Evolutionary conservation across 2,888 invertebrate species (phyloP), one percentile per base, ranked within the genome.

Genomic region (Apodemia zela): DNA sequence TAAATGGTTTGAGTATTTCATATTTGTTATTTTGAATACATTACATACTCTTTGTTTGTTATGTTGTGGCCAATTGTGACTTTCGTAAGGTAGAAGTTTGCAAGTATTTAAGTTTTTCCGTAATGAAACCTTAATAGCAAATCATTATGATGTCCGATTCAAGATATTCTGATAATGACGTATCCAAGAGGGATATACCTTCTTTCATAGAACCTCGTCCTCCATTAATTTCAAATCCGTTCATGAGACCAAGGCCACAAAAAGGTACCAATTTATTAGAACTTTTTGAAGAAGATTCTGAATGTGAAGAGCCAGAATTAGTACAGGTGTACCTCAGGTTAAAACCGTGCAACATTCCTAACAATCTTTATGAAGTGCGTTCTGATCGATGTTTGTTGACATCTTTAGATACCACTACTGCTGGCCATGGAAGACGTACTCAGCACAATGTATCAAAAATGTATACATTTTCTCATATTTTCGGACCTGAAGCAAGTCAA

Each of bases 261-360:
- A 87, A 87, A 63, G 89, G 85, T 6, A 89, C 81, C 7, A 91
- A 90, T 68, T 75, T 92, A 62, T 67, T 88, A 71, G 84, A 89
- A 58, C 72, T 81, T 51, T 89, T 89, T 69, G 87, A 91, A 67
- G 82, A 86, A 51, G 84, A 87, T 67, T 83, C 85, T 0, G 85
- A 84, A 42, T 72, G 72, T 59, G 88, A 87, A 2, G 88, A 85
- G 63, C 79, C 84, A 0, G 91, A 90, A 61, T 73, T 85, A 63
- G 84, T 93, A 6, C 89, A 93, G 73, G 93, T 93, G 11, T 93
- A 92, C 68, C 76, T 94, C 58, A 83, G 93, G 61, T 72, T 94
- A 63, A 93, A 93, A 70, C 93, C 93, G 0, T 82, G 82, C 64
- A 79, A 78, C 58, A 73, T 73, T 49, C 75, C 75, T 0, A 88